Evolutionary conservation across 2,888 invertebrate species (phyloP).

Genomic region (Subacronicta megacephala): DNA sequence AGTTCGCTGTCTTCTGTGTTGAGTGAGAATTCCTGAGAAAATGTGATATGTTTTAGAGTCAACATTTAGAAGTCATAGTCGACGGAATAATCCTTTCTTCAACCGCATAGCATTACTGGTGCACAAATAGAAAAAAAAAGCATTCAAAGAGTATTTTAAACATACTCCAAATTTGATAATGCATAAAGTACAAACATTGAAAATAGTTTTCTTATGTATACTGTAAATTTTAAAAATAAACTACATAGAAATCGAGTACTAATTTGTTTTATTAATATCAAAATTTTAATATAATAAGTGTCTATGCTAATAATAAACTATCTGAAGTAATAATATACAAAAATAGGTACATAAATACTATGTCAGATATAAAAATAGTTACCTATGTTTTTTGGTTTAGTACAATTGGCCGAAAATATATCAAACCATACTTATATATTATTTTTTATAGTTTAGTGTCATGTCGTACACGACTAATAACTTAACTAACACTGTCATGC

Average conservation of each 20-base stretch:
- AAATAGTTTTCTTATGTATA: conserved; percentile 32
- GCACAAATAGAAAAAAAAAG: conserved; percentile 56
- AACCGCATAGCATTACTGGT: conserved; percentile 43
- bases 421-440: conserved; percentile 30
- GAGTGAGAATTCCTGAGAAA: conserved; percentile 54
- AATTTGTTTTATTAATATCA: conserved; percentile 55
- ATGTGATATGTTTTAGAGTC: conserved; percentile 54
- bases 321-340: conserved; percentile 36
- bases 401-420: conserved; percentile 52
- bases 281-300: conserved; percentile 30
- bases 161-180: conserved; percentile 84
- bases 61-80: conserved; percentile 54
- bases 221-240: conserved; percentile 46
- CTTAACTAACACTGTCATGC: conserved; percentile 8
- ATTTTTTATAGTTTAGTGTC: conserved; percentile 52
- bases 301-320: conserved; percentile 23
- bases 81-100: conserved; percentile 48
- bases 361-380: conserved; percentile 38
- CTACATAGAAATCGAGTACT: conserved; percentile 37
- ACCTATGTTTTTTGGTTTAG: conserved; percentile 53
- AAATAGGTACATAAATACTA: conserved; percentile 23
- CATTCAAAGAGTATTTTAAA: conserved; percentile 84
- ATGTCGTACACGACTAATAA: conserved; percentile 66
- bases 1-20: conserved; percentile 45
- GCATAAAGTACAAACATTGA: conserved; percentile 60